Evolutionary conservation across 2,113 vertebrate species (phyloP).

Genomic region (Arizona elegans): DNA sequence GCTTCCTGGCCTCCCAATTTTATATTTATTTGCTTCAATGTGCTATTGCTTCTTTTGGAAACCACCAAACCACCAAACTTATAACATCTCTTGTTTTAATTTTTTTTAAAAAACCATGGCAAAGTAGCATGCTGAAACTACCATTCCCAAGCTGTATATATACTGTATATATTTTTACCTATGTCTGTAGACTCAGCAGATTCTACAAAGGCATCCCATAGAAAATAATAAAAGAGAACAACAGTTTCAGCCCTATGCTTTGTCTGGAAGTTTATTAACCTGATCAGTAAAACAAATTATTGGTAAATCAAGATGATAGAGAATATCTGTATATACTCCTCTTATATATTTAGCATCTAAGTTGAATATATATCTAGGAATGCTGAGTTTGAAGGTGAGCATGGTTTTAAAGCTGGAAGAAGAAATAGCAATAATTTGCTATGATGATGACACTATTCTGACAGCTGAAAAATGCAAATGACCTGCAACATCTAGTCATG

Average conservation of each 20-base stretch:
- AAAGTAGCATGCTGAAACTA: not conserved
- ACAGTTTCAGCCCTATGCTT: not conserved
- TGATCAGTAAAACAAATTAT: not conserved
- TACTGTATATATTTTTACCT: not conserved
- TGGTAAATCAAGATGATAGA: not conserved
- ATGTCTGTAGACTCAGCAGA: not conserved
- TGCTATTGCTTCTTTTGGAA: not conserved
- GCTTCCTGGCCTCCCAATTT: not conserved
- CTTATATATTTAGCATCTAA: not conserved
- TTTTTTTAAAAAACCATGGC: not conserved
- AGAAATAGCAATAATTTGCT: not conserved
- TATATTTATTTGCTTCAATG: not conserved
- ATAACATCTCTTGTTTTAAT: not conserved
- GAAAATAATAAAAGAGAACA: not conserved
- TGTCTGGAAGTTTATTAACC: not conserved
- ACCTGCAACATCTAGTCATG: not conserved
- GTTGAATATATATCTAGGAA: not conserved
- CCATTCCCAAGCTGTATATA: not conserved
- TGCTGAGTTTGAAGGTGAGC: not conserved
- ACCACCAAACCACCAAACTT: no score
- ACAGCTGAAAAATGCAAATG: not conserved
- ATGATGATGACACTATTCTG: not conserved
- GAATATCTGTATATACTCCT: not conserved
- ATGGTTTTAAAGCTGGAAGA: not conserved
- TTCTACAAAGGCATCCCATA: not conserved